Evolutionary conservation across 2,888 invertebrate genomes (phyloP).

Genomic region (Eustalomyia histrio): DNA sequence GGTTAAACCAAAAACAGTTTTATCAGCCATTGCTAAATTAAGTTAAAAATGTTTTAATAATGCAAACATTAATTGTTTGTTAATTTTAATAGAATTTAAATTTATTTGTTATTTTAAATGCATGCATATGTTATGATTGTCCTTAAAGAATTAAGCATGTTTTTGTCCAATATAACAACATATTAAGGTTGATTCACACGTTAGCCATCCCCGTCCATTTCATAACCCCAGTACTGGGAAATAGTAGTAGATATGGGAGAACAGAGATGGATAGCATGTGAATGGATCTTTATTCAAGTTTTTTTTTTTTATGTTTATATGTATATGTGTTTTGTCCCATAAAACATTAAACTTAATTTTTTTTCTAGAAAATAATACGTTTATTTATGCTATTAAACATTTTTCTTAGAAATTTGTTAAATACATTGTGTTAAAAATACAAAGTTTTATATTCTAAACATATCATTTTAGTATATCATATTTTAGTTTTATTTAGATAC

Average conservation of each 20-base stretch:
- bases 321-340: slow-evolving; percentile 44
- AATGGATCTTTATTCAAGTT: too few species aligned
- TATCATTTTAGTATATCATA: neutral
- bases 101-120: slow-evolving; percentile 31
- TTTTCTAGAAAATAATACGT: neutral
- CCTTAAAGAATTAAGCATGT: slow-evolving; percentile 50
- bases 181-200: too few species aligned
- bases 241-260: too few species aligned
- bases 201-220: too few species aligned
- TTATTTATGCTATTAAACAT: neutral
- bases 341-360: slow-evolving; percentile 4
- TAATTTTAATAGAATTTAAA: neutral
- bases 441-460: neutral
- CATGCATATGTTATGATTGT: slow-evolving; percentile 52
- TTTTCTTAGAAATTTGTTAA: neutral
- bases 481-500: neutral
- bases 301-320: slow-evolving; percentile 6
- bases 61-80: slow-evolving; percentile 9
- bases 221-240: too few species aligned
- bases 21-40: too few species aligned
- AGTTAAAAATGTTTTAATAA: slow-evolving; percentile 3
- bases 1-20: too few species aligned
- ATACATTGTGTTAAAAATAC: neutral
- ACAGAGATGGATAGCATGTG: too few species aligned
- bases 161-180: neutral